Evolutionary conservation across 2,113 vertebrate species (phyloP).

Genomic region (Emberiza fucata): DNA sequence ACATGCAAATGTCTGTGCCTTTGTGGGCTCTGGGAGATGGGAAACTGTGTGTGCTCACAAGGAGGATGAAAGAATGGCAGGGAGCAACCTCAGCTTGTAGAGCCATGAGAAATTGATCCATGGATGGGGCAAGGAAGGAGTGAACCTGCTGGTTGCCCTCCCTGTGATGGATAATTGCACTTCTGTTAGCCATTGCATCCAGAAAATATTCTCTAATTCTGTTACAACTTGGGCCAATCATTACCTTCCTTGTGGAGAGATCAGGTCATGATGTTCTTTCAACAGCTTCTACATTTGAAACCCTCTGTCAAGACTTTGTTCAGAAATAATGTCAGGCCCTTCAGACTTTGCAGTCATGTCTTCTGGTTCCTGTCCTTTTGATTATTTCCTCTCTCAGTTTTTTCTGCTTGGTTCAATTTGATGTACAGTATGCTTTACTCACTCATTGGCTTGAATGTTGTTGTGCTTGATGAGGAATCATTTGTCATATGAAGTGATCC

Average conservation of each 20-base stretch:
- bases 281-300: not conserved
- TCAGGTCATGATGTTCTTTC: not conserved
- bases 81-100: not conserved
- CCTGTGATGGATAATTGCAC: not conserved
- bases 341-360: not conserved
- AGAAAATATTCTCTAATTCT: not conserved
- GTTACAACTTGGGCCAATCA: not conserved
- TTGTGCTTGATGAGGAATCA: not conserved
- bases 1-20: not conserved
- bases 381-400: not conserved
- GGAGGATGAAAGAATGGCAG: not conserved
- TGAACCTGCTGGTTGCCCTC: not conserved
- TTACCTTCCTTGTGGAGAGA: not conserved
- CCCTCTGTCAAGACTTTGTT: not conserved
- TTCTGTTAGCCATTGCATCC: not conserved
- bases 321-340: not conserved
- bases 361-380: not conserved
- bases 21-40: not conserved
- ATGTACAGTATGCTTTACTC: not conserved
- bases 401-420: not conserved
- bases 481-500: not conserved
- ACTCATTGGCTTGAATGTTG: not conserved
- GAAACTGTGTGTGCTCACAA: not conserved
- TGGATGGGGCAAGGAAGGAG: not conserved
- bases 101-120: not conserved